Base-by-base conservation (phyloP, 2,888 invertebrate genomes). In the Meganola albula region DNA sequence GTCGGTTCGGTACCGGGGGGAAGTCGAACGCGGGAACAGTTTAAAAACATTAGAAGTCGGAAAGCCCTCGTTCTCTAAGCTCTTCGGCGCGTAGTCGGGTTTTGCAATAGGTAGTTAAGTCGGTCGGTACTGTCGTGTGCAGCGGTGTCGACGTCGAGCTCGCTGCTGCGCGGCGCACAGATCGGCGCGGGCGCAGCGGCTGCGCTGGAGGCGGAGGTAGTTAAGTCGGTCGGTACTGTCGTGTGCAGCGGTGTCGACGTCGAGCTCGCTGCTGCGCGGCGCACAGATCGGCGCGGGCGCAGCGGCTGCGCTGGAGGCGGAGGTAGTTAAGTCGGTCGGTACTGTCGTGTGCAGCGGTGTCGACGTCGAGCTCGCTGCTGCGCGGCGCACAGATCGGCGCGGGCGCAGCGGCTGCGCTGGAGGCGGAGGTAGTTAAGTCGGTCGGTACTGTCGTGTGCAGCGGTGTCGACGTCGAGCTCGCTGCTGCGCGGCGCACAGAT, bases 351-450 rank as follows among this genome's bases (percentile, higher is more conserved):
- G 20, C 20, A 7, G 20, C 20, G 8, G 20, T 2, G 8, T 3
- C 20, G 20, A 2, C 8, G 4, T 7, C 20, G n/a, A 6, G 16
- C 16, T 16, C 43, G 18, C 52, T 55, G 22, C 27, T 48, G 12
- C 28, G 37, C 24, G 47, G 45, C 11, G 49, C 40, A 37, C 89
- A 89, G 33, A 93, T 94, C 49, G 95, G 94, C 73, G 92, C 92
- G 34, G 8, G 16, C 4, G 20, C 20, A 3, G 20, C 8, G 20
- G 20, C n/a, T 21, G 5, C 25, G 16, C 9, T 18, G 16, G 18
- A 7, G 59, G 80, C 83, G 24, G 83, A 82, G 59, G 66, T 70
- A n/a, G n/a, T n/a, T n/a, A n/a, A n/a, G n/a, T n/a, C n/a, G n/a
- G 20, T 7, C 20, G 8, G 20, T n/a, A 7, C 8, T 2, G 20